A percentile compares a stretch with the other conserved stretches of the same genome.
Evolutionary conservation across 2,888 invertebrate genomes (phyloP).

Genomic region (Tupiocoris notatus): DNA sequence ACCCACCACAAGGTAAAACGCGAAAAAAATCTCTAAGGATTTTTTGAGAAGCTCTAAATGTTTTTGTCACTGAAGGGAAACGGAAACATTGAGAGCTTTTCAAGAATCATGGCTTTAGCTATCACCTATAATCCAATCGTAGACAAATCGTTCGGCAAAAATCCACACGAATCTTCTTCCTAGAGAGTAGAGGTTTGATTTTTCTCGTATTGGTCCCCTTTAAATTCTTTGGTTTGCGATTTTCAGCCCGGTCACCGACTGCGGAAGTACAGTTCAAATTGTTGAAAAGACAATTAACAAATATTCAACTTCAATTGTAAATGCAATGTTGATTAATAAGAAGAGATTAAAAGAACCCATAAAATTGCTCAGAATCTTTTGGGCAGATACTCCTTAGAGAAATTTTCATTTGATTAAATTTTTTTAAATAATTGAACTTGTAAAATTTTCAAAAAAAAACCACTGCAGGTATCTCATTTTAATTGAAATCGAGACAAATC

Average conservation of each 20-base stretch:
- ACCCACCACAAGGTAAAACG: not conserved
- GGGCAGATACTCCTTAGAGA: too few relatives aligned
- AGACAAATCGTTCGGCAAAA: not conserved
- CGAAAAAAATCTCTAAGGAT: not conserved
- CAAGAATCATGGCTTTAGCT: not conserved
- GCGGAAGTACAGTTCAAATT: slow-evolving; percentile 32
- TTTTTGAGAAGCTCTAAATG: not conserved
- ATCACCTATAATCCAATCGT: not conserved
- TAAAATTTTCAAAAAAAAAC: too few relatives aligned
- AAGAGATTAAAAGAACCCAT: too few relatives aligned
- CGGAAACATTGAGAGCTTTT: not conserved
- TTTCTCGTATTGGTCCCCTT: slow-evolving; percentile 46
- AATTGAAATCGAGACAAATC: too few relatives aligned
- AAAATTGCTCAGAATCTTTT: too few relatives aligned
- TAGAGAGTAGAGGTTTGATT: slow-evolving; percentile 36
- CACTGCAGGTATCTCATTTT: too few relatives aligned
- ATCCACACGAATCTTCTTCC: slow-evolving; percentile 6
- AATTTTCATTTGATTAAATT: too few relatives aligned
- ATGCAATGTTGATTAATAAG: too few relatives aligned
- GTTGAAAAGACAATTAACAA: slow-evolving; percentile 32
- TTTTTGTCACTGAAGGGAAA: not conserved
- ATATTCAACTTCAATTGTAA: too few relatives aligned
- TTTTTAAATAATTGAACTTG: too few relatives aligned
- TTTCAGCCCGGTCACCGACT: slow-evolving; percentile 27
- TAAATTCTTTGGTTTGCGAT: slow-evolving; percentile 45